Conservation (phyloP, 2,113 vertebrate species). For the Cryptomyrus ogoouensis region DNA sequence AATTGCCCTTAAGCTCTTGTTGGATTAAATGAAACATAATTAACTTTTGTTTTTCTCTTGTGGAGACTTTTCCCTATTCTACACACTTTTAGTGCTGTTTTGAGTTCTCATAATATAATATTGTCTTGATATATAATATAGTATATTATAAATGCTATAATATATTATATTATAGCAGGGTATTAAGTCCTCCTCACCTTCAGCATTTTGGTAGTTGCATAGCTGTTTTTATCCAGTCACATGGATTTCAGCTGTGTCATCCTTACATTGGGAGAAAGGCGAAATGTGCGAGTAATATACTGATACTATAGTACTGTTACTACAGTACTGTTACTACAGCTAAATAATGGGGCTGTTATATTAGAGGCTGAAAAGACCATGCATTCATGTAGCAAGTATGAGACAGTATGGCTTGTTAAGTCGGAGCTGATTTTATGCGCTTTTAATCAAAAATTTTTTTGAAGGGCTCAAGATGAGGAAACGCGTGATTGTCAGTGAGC, state of each 20-base stretch:
- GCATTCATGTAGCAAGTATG: background rate
- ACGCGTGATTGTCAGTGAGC: conserved; percentile 73
- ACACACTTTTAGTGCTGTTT: background rate
- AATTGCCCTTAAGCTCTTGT: background rate
- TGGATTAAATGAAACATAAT: background rate
- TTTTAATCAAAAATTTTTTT: background rate
- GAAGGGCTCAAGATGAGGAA: conserved; percentile 89
- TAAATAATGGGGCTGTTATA: background rate
- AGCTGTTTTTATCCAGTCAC: background rate
- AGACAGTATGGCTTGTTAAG: background rate
- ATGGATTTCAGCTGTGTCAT: background rate
- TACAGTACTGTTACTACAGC: background rate
- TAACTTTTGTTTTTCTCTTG: background rate
- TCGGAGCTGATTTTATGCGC: background rate
- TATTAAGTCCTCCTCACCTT: background rate
- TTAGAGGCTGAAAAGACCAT: background rate
- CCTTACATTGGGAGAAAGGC: background rate
- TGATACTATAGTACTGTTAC: background rate
- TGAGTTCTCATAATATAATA: background rate
- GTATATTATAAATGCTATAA: no score
- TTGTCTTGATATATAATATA: background rate
- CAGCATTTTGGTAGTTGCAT: background rate
- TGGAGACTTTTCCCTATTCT: background rate
- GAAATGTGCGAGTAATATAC: background rate
- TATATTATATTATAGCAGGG: background rate